These are phyloP conservation scores for Hirudo medicinalis DNA, from an alignment of 1,140 invertebrate species.

Conservation along the genomic window DNA sequence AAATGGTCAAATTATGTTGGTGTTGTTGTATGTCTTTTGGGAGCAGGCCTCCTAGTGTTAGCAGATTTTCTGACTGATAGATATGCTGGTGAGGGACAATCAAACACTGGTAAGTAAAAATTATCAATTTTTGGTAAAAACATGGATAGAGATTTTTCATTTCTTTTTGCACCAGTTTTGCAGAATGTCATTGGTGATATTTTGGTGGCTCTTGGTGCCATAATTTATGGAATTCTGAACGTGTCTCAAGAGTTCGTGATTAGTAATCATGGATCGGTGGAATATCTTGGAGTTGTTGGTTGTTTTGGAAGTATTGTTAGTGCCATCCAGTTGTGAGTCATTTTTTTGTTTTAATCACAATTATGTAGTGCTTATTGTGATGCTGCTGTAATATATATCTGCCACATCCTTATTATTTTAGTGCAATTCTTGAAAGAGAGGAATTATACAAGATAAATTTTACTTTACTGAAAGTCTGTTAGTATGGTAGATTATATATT, in stretches of 20 bases:
- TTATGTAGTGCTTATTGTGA: background rate
- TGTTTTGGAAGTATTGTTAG: constrained; percentile 66
- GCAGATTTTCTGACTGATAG: constrained; percentile 50
- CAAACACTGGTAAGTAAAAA: background rate
- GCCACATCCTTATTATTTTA: constrained; percentile 30
- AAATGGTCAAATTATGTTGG: constrained; percentile 62
- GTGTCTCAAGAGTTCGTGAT: constrained; percentile 70
- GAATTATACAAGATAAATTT: constrained; percentile 45
- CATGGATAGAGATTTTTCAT: too few species aligned
- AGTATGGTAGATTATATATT: constrained; percentile 21
- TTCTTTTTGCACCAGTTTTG: constrained; percentile 48
- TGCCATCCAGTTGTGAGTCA: constrained; percentile 60
- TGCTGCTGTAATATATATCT: background rate
- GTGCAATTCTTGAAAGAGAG: constrained; percentile 46
- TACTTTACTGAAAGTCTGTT: constrained; percentile 44
- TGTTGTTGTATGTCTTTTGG: constrained; percentile 64
- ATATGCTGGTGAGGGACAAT: constrained; percentile 6
- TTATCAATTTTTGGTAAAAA: too few species aligned
- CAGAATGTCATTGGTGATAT: constrained; percentile 69
- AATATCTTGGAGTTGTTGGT: constrained; percentile 72
- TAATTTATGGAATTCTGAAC: constrained; percentile 66
- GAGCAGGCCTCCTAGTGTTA: constrained; percentile 67
- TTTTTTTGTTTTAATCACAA: background rate
- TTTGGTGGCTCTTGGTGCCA: constrained; percentile 64
- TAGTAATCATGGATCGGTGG: constrained; percentile 61